Percentiles rank a stretch among this genome's conserved stretches.
Evolutionary conservation across 1,140 invertebrate genomes (phyloP).

Genomic region (Ctenoplectra terminalis): DNA sequence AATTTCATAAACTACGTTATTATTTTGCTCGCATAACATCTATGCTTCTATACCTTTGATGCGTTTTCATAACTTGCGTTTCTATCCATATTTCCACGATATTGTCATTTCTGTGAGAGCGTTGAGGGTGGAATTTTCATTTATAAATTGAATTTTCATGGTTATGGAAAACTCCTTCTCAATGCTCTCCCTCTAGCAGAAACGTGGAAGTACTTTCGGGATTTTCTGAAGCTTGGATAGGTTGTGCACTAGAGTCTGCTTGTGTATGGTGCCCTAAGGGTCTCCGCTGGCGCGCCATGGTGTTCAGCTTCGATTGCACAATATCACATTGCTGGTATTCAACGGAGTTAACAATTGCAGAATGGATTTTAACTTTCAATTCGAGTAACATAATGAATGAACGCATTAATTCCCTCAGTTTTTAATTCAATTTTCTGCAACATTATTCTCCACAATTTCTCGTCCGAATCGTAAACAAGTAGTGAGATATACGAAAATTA

Average conservation of each 20-base stretch:
- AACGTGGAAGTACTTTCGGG: not conserved
- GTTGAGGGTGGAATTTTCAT: no score
- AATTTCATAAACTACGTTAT: no score
- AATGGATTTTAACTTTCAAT: not conserved
- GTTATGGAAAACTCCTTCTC: no score
- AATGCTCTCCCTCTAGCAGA: not conserved
- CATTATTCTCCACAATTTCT: not conserved
- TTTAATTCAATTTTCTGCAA: not conserved
- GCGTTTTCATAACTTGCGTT: not conserved
- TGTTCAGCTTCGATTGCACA: not conserved
- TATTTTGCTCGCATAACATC: no score
- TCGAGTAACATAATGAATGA: not conserved
- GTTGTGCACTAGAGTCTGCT: not conserved
- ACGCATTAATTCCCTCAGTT: not conserved
- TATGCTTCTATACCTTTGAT: no score
- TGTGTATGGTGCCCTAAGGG: slow-evolving; percentile 11
- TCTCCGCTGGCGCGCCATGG: not conserved
- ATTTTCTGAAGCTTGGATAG: not conserved
- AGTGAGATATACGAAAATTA: not conserved
- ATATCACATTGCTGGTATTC: not conserved
- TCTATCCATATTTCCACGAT: not conserved
- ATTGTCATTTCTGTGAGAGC: not conserved
- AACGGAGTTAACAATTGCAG: not conserved
- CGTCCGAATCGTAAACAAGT: no score
- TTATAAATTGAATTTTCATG: slow-evolving; percentile 21